Percentiles rank a stretch among this genome's conserved stretches.
phyloP scores from a whole-genome alignment of 2,888 invertebrate species.

The Ischnus inquisitorius region DNA sequence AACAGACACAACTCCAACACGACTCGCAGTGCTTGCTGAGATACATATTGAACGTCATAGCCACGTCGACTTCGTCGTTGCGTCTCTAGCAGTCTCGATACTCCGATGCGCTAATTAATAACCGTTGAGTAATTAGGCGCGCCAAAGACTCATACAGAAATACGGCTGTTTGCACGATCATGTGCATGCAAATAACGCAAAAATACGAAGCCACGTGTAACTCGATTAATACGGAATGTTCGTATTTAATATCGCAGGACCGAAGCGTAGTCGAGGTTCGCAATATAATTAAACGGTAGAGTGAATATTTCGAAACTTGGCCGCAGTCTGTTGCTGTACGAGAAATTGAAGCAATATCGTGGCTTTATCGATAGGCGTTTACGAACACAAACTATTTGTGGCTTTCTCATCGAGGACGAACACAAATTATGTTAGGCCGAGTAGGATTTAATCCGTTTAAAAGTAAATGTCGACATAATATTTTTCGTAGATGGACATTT shows the following conservation, averaged over 20 bases:
- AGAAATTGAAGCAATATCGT: too few relatives aligned
- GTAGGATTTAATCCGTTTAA: too few relatives aligned
- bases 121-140: conserved; percentile 72
- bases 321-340: too few relatives aligned
- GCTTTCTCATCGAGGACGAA: too few relatives aligned
- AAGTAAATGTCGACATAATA: too few relatives aligned
- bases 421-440: too few relatives aligned
- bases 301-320: too few relatives aligned
- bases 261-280: too few relatives aligned
- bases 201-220: neutral
- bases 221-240: neutral
- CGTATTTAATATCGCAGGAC: neutral
- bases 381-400: too few relatives aligned
- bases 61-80: conserved; percentile 16
- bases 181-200: neutral
- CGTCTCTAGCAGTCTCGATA: conserved; percentile 31
- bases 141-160: conserved; percentile 34
- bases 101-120: conserved; percentile 76
- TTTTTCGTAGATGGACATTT: too few relatives aligned
- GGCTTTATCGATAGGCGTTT: too few relatives aligned
- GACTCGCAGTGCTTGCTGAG: neutral
- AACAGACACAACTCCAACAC: conserved; percentile 27
- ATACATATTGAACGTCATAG: neutral
- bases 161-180: neutral
- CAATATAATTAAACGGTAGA: too few relatives aligned